These are phyloP conservation scores for Gavialis gangeticus DNA, from an alignment of 2,113 vertebrate genomes.

Conservation along the genomic window DNA sequence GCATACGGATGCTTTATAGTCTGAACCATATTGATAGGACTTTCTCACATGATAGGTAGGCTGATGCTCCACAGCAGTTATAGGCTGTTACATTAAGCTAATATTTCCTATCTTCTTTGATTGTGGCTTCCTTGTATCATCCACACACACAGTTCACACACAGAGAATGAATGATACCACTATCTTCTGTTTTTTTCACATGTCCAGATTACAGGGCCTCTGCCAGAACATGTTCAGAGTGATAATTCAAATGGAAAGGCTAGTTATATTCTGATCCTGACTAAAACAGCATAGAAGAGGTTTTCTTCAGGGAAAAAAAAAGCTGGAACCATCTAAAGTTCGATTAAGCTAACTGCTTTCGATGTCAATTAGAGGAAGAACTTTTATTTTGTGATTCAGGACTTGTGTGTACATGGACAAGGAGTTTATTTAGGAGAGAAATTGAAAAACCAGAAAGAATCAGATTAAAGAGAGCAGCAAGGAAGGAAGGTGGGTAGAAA, in stretches of 20 bases:
- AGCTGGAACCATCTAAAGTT: background rate
- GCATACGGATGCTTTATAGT: background rate
- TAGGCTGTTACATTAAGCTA: background rate
- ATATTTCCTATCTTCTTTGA: background rate
- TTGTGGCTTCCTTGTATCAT: background rate
- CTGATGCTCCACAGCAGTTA: background rate
- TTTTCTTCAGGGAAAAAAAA: background rate
- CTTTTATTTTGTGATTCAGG: slow-evolving; percentile 15
- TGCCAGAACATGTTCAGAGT: background rate
- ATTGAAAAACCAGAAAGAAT: background rate
- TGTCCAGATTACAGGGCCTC: background rate
- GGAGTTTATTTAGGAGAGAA: background rate
- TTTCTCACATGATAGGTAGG: background rate
- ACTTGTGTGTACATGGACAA: background rate
- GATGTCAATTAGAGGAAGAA: background rate
- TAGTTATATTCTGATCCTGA: background rate
- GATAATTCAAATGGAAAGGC: background rate
- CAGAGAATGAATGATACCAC: background rate
- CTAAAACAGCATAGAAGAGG: background rate
- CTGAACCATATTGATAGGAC: background rate
- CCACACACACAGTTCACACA: background rate
- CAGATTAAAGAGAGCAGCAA: background rate
- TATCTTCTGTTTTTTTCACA: background rate
- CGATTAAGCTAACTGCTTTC: background rate
- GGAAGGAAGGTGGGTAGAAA: background rate